A percentile compares a stretch with the other conserved stretches of the same genome.
Conservation (phyloP, 2,797 vertebrate genomes). For the Bothrops alternatus region DNA sequence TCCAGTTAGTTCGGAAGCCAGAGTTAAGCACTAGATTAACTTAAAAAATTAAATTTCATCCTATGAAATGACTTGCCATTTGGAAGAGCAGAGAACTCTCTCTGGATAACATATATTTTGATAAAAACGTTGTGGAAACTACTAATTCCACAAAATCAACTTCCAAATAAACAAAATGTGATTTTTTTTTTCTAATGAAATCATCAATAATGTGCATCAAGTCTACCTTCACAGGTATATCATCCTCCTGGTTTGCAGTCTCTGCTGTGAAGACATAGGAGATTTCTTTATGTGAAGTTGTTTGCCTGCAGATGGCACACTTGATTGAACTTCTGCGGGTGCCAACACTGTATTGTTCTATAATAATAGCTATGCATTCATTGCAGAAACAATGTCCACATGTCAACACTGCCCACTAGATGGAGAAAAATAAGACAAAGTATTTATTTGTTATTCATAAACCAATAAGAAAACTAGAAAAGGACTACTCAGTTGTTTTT, state of each 20-base stretch:
- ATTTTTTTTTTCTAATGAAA: not conserved
- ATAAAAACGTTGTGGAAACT: not conserved
- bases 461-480: not conserved
- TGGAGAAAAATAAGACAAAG: constrained; percentile 25
- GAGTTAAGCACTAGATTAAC: not conserved
- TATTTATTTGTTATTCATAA: constrained; percentile 3
- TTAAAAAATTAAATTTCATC: not conserved
- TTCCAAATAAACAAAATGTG: not conserved
- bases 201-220: fast-evolving
- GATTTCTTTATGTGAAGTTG: constrained; percentile 92
- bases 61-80: not conserved
- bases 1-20: not conserved
- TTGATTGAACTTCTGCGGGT: constrained; percentile 88
- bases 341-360: constrained; percentile 95
- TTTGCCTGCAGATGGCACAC: constrained; percentile 97
- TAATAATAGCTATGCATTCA: constrained; percentile 92
- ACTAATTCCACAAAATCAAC: not conserved
- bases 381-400: constrained; percentile 99
- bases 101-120: not conserved
- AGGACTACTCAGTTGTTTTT: not conserved
- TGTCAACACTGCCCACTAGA: constrained; percentile 93
- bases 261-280: constrained; percentile 96
- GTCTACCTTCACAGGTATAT: constrained; percentile 91
- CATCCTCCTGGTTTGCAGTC: constrained; percentile 82
- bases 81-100: not conserved